These are phyloP conservation scores for Amphipyra tragopoginis DNA, from an alignment of 2,888 invertebrate species.

Conservation along the genomic window DNA sequence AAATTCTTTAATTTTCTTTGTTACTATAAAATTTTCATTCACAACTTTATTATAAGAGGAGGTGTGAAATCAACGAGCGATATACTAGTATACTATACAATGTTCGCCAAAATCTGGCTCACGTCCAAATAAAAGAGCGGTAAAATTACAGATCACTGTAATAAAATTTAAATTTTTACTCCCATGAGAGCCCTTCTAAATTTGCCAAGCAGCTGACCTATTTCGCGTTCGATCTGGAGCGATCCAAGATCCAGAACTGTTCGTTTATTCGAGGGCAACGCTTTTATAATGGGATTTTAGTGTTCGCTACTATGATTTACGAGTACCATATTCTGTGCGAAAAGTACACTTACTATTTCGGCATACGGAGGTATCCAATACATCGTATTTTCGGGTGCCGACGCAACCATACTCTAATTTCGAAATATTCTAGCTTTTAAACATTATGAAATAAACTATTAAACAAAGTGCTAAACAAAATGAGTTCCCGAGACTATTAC, in stretches of 20 bases:
- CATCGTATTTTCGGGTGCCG: conserved; percentile 60
- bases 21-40: conserved; percentile 53
- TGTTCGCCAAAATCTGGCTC: conserved; percentile 65
- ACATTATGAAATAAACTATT: conserved; percentile 51
- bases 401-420: conserved; percentile 60
- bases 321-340: conserved; percentile 29
- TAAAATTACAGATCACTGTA: conserved; percentile 56
- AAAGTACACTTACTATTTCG: conserved; percentile 24
- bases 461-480: conserved; percentile 66
- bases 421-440: conserved; percentile 55
- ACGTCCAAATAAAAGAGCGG: conserved; percentile 64
- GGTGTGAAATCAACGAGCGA: conserved; percentile 34
- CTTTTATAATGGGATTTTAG: conserved; percentile 52
- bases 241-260: conserved; percentile 39
- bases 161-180: conserved; percentile 66
- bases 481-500: conserved; percentile 84
- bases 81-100: conserved; percentile 34
- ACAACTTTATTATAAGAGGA: conserved; percentile 51
- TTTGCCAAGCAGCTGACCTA: conserved; percentile 71
- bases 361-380: conserved; percentile 77
- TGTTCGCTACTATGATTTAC: conserved; percentile 55
- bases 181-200: conserved; percentile 77
- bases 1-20: conserved; percentile 18
- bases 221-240: conserved; percentile 65
- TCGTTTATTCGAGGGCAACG: conserved; percentile 46